Evolutionary conservation across 1,140 invertebrate genomes (phyloP).

Genomic region (Heliothis virescens): DNA sequence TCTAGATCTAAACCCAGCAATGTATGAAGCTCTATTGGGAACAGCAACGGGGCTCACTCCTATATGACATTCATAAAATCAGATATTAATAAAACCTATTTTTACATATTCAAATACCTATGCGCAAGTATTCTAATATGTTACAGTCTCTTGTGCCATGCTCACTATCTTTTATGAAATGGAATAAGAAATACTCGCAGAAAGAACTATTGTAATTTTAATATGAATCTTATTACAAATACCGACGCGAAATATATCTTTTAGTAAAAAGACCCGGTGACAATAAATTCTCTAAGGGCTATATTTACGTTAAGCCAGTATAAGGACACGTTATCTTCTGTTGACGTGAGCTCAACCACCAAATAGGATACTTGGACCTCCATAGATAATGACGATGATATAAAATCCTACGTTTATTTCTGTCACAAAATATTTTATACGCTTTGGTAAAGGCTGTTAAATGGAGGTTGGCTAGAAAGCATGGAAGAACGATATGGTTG

Average conservation of each 20-base stretch:
- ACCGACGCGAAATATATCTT: background rate
- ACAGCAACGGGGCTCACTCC: no score
- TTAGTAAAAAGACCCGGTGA: background rate
- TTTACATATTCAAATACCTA: background rate
- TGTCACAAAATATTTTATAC: background rate
- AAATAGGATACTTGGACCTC: constrained; percentile 2
- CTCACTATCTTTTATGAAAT: background rate
- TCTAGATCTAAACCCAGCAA: no score
- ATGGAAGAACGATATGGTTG: no score
- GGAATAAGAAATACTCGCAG: background rate
- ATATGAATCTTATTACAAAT: constrained; percentile 20
- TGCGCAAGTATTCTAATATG: background rate
- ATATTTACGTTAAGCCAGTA: background rate
- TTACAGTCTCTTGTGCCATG: background rate
- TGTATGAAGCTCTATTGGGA: no score
- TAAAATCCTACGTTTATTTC: constrained; percentile 9
- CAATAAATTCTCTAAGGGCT: constrained; percentile 14
- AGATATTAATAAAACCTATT: background rate
- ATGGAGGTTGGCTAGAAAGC: no score
- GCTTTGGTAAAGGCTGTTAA: background rate
- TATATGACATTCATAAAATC: background rate
- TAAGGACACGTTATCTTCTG: background rate
- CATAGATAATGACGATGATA: constrained; percentile 4
- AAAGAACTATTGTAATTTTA: constrained; percentile 6
- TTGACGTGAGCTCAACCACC: background rate